phyloP scores from a whole-genome alignment of 2,888 invertebrate genomes.

The Ommatoiulus sabulosus region DNA sequence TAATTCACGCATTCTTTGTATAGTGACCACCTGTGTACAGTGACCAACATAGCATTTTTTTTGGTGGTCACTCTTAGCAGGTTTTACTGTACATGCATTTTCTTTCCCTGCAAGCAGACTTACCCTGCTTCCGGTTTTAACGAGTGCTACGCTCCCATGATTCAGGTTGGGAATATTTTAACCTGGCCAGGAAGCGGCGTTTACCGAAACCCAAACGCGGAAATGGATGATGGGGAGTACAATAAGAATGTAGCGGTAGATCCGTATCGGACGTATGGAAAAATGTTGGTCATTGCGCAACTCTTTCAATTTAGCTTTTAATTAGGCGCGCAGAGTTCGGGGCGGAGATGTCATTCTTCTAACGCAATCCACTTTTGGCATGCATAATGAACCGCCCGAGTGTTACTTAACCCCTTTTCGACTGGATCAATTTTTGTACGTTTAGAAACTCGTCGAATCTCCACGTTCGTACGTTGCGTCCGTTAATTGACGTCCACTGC shows the following conservation, averaged over 20 bases:
- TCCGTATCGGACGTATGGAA: neutral
- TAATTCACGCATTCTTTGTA: no score
- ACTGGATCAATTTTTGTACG: slow-evolving; percentile 7
- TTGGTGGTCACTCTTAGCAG: no score
- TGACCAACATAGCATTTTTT: no score
- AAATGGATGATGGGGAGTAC: neutral
- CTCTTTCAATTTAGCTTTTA: slow-evolving; percentile 16
- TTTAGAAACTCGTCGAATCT: neutral
- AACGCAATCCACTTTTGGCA: slow-evolving; percentile 29
- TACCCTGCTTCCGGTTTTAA: neutral
- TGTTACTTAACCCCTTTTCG: slow-evolving; percentile 27
- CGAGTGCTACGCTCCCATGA: neutral
- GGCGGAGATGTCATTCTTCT: slow-evolving; percentile 19
- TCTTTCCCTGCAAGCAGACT: no score
- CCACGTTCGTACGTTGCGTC: neutral
- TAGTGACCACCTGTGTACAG: no score
- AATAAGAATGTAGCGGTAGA: no score
- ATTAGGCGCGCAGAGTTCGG: neutral
- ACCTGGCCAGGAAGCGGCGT: neutral
- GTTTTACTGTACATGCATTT: no score
- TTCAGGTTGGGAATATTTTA: neutral
- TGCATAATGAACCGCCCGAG: slow-evolving; percentile 26
- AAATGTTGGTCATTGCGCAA: slow-evolving; percentile 35
- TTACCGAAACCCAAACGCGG: neutral
- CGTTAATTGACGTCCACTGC: slow-evolving; percentile 54